phyloP scores from a whole-genome alignment of 2,888 invertebrate genomes.

The Aspidiotus destructor region DNA sequence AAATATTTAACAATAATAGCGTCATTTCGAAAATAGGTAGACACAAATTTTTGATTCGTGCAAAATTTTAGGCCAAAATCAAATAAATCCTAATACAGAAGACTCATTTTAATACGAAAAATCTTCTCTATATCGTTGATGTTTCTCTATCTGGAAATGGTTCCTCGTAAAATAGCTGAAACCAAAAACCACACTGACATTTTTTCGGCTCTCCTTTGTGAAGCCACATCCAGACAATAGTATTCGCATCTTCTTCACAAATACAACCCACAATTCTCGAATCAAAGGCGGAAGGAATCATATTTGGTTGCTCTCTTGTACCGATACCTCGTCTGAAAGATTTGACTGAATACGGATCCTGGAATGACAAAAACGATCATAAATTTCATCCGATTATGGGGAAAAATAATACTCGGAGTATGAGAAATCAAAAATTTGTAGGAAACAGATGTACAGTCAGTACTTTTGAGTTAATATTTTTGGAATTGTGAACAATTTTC shows the following conservation, averaged over 20 bases:
- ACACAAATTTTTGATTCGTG: no score
- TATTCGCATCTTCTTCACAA: constrained; percentile 87
- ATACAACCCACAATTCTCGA: constrained; percentile 88
- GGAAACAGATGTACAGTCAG: no score
- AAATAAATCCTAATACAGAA: no score
- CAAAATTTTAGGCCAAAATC: no score
- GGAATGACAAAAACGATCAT: constrained; percentile 13
- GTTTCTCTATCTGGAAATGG: neutral
- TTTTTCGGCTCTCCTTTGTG: constrained; percentile 77
- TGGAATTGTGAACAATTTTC: no score
- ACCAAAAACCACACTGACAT: constrained; percentile 96
- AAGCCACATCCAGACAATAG: constrained; percentile 91
- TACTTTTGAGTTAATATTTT: no score
- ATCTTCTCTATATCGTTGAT: no score
- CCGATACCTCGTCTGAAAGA: constrained; percentile 68
- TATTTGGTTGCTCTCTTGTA: constrained; percentile 73
- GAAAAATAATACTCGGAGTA: neutral
- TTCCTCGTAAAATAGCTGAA: constrained; percentile 54
- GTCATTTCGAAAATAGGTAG: no score
- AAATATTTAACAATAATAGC: no score
- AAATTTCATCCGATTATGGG: neutral
- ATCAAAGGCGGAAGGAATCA: constrained; percentile 82
- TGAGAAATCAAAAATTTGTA: no score
- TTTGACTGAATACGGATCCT: constrained; percentile 74
- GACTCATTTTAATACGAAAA: no score